Evolutionary conservation across 2,113 vertebrate genomes (phyloP).

Genomic region (Diadophis punctatus): DNA sequence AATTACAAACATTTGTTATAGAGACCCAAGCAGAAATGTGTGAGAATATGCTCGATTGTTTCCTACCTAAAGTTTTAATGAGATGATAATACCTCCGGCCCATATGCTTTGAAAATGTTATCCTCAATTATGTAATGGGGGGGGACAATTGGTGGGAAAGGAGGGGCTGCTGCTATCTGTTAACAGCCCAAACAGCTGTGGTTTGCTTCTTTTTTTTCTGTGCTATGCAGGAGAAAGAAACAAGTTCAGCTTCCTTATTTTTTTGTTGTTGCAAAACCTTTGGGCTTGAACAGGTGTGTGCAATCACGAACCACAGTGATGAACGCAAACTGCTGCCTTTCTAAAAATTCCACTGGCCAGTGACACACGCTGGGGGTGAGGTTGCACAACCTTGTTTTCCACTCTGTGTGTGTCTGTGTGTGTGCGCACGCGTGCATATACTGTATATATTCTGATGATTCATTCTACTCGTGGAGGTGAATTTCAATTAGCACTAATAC

Average conservation of each 20-base stretch:
- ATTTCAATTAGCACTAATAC: conserved; percentile 73
- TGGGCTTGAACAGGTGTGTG: conserved; percentile 82
- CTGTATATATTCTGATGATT: conserved; percentile 72
- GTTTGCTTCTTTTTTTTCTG: conserved; percentile 80
- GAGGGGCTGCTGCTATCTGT: conserved; percentile 78
- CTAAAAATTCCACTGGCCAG: conserved; percentile 79
- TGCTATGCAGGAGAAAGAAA: conserved; percentile 71
- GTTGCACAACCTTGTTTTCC: conserved; percentile 85
- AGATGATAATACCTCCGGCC: conserved; percentile 73
- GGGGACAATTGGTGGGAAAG: conserved; percentile 5
- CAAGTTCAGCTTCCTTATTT: conserved; percentile 77
- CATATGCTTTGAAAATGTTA: conserved; percentile 82
- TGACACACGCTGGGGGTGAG: conserved; percentile 77
- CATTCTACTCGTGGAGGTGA: conserved; percentile 77
- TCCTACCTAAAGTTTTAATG: conserved; percentile 80
- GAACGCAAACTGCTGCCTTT: conserved; percentile 79
- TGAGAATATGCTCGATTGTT: conserved; percentile 59
- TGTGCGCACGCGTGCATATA: not conserved
- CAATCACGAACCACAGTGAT: conserved; percentile 78
- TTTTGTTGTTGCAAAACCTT: conserved; percentile 80
- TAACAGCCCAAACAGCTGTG: conserved; percentile 84
- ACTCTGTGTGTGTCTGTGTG: conserved; percentile 56
- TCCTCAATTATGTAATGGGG: conserved; percentile 81
- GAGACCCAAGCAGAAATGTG: conserved; percentile 56
- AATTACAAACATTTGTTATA: conserved; percentile 73